Percentiles rank a stretch among this genome's conserved stretches.
Evolutionary conservation across 2,797 vertebrate genomes (phyloP).

Genomic region (Crypturellus tataupa): DNA sequence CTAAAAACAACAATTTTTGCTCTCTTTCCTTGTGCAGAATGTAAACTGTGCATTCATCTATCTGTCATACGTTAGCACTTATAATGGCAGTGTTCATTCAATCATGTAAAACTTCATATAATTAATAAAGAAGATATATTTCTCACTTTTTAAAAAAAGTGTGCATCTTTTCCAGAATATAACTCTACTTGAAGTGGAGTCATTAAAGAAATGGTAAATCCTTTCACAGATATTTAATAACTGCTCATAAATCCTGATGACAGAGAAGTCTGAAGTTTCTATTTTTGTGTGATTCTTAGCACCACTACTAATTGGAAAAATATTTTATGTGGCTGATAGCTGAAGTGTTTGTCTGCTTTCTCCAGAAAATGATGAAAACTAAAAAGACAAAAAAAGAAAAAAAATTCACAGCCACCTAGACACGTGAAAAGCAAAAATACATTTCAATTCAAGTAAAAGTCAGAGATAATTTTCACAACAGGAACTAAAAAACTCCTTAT

Average conservation of each 20-base stretch:
- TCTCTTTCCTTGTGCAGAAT: neutral
- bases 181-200: neutral
- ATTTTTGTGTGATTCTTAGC: neutral
- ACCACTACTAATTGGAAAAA: neutral
- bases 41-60: neutral
- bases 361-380: neutral
- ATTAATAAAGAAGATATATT: neutral
- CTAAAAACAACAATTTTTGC: neutral
- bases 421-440: neutral
- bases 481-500: neutral
- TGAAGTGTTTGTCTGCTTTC: neutral
- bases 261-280: neutral
- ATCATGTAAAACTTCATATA: accelerated
- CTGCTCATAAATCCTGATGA: neutral
- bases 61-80: neutral
- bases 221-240: neutral
- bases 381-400: no score
- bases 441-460: neutral
- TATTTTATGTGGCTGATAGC: neutral
- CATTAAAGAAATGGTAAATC: neutral
- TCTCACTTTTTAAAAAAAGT: neutral
- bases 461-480: neutral
- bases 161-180: neutral
- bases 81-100: neutral
- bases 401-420: neutral